Evolutionary conservation across 92 coral and sea anemone species (phyloP).

Genomic region (Porites evermanni): DNA sequence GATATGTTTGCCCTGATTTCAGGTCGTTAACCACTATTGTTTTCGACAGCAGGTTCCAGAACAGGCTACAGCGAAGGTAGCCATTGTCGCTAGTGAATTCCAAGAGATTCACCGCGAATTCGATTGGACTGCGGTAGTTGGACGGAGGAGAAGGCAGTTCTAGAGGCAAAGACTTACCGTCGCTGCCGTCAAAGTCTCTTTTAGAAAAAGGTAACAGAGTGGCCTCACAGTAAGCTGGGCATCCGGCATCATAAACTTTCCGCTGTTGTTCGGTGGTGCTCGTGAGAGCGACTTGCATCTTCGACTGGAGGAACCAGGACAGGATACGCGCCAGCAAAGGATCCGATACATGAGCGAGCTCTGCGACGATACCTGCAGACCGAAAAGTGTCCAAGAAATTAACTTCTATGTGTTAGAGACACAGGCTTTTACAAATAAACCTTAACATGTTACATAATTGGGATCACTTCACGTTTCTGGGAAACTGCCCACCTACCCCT

Average conservation of each 20-base stretch:
- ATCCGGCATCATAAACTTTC: conserved; percentile 81
- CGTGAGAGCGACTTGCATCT: conserved; percentile 83
- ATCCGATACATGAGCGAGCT: conserved; percentile 81
- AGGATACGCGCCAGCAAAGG: conserved; percentile 73
- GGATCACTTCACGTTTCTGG: too few species aligned
- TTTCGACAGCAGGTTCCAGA: conserved; percentile 79
- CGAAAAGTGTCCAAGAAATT: not conserved
- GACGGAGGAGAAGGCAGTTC: conserved; percentile 82
- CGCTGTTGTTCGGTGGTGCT: conserved; percentile 84
- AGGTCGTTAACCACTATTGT: conserved; percentile 85
- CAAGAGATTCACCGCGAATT: conserved; percentile 83
- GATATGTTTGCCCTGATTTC: conserved; percentile 82
- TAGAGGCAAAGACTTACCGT: conserved; percentile 73
- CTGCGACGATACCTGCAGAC: conserved; percentile 78
- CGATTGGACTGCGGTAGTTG: conserved; percentile 71
- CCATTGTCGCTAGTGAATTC: conserved; percentile 81
- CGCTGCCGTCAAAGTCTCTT: conserved; percentile 77
- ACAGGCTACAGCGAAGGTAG: conserved; percentile 72
- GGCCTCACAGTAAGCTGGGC: conserved; percentile 86
- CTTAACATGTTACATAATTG: not conserved
- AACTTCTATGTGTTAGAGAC: too few species aligned
- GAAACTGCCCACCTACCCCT: too few species aligned
- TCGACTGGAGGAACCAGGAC: conserved; percentile 83
- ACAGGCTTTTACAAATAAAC: not conserved
- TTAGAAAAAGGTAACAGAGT: conserved; percentile 71